phyloP scores from a whole-genome alignment of 1,140 invertebrate genomes.

The Calephelis nemesis region DNA sequence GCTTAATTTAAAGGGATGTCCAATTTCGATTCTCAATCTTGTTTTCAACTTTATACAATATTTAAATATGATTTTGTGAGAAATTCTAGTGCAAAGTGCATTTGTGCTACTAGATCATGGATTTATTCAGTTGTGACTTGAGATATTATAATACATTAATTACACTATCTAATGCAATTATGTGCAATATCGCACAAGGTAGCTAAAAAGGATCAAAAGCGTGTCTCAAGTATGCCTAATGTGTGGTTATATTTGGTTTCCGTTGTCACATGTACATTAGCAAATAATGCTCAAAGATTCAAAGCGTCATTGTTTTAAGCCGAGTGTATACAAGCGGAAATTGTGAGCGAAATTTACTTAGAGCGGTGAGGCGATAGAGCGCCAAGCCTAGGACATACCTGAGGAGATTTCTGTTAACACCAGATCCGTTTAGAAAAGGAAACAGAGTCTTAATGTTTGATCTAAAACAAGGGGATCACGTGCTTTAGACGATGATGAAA shows the following conservation, averaged over 20 bases:
- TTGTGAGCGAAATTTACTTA: slow-evolving; percentile 45
- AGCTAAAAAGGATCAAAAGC: slow-evolving; percentile 45
- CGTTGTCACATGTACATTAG: slow-evolving; percentile 41
- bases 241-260: slow-evolving; percentile 54
- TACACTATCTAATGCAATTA: neutral
- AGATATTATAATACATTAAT: neutral
- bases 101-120: slow-evolving; percentile 25
- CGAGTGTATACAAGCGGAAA: slow-evolving; percentile 55
- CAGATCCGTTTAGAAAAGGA: slow-evolving; percentile 72
- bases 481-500: slow-evolving; percentile 31
- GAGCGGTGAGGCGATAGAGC: slow-evolving; percentile 54
- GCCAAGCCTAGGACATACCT: slow-evolving; percentile 71
- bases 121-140: slow-evolving; percentile 1
- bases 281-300: slow-evolving; percentile 34
- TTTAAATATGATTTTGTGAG: neutral
- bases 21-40: neutral
- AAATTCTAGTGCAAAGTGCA: slow-evolving; percentile 13
- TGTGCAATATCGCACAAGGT: slow-evolving; percentile 15
- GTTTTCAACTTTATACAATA: neutral
- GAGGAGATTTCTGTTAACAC: slow-evolving; percentile 73
- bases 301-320: slow-evolving; percentile 53
- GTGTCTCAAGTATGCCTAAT: slow-evolving; percentile 45
- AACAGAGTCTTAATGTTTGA: slow-evolving; percentile 58
- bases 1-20: neutral
- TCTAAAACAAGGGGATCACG: slow-evolving; percentile 35